Conservation (phyloP, 2,888 invertebrate genomes). For the Julus scandinavius region DNA sequence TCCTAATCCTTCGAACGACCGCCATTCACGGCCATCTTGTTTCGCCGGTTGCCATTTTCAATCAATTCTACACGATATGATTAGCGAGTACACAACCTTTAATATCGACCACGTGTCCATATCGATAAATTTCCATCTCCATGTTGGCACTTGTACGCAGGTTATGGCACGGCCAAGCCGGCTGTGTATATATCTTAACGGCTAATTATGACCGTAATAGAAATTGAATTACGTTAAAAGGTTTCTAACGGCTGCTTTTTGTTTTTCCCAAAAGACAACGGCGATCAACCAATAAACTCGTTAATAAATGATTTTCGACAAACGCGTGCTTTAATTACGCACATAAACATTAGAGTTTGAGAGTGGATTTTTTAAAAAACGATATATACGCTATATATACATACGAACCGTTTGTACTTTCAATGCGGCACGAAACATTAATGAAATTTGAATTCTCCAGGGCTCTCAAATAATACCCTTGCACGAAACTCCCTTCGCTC, state of each 20-base stretch:
- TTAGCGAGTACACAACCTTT: background rate
- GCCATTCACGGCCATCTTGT: background rate
- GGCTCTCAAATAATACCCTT: background rate
- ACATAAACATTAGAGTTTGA: background rate
- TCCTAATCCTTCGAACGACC: background rate
- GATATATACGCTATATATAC: no score
- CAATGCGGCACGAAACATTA: background rate
- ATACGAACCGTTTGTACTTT: no score
- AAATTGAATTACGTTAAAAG: conserved; percentile 3
- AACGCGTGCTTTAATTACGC: conserved; percentile 1
- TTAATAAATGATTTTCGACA: conserved; percentile 30
- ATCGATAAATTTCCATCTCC: background rate
- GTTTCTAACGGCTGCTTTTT: conserved; percentile 4
- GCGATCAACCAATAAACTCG: conserved; percentile 26
- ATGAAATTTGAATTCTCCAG: no score
- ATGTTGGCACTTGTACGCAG: background rate
- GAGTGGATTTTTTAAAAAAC: background rate
- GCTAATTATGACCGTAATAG: background rate
- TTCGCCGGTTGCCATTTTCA: background rate
- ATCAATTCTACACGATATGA: background rate
- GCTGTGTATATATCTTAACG: background rate
- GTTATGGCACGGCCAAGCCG: background rate
- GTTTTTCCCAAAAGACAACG: conserved; percentile 24
- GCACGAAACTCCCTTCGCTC: conserved; percentile 17
- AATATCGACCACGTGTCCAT: background rate